Base-by-base conservation (phyloP, 2,113 vertebrate species). In the Eretmochelys imbricata region DNA sequence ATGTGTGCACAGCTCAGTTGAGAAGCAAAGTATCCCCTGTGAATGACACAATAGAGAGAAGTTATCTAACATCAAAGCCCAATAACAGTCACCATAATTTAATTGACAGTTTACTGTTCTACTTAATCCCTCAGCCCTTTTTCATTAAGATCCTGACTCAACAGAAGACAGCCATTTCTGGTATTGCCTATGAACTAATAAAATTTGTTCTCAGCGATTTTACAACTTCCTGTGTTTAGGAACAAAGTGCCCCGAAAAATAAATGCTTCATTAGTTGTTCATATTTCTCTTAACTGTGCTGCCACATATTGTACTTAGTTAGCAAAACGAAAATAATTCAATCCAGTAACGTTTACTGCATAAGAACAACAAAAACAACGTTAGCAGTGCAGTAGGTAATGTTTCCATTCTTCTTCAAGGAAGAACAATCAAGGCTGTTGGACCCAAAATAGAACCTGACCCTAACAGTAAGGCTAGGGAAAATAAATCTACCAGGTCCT, bases 141-240 rank as follows among this genome's bases (percentile, higher is more conserved):
- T 95, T 93, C 91, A 94, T 3, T 1, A 82, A 95, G 89, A 82
- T 38, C 20, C 29, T 53, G 84, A 90, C 62, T 97, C 83, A 53
- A 92, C 76, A 89, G 89, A 94, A 96, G 59, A 88, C 55, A 90
- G 76, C 95, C 38, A 96, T 93, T 98, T 97, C 95, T 83, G 92
- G 72, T 76, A 93, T 75, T 93, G 95, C 91, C 79, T 94, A 89
- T 96, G 96, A 97, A 95, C 88, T 94, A 97, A 96, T 93, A 57
- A 95, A 96, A 94, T 92, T 97, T 20, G 1, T 94, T 98, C 95
- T 93, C 97, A 88, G 90, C 87, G 86, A 91, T 95, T 97, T 98
- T 97, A 98, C 85, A 95, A 91, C 91, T 98, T 96, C 96, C 96
- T 96, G 90, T 53, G 46, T 93, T 96, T 88, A 94, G 76, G 93